These are phyloP conservation scores for Littorina saxatilis DNA, from an alignment of 1,140 invertebrate genomes.

Conservation along the genomic window DNA sequence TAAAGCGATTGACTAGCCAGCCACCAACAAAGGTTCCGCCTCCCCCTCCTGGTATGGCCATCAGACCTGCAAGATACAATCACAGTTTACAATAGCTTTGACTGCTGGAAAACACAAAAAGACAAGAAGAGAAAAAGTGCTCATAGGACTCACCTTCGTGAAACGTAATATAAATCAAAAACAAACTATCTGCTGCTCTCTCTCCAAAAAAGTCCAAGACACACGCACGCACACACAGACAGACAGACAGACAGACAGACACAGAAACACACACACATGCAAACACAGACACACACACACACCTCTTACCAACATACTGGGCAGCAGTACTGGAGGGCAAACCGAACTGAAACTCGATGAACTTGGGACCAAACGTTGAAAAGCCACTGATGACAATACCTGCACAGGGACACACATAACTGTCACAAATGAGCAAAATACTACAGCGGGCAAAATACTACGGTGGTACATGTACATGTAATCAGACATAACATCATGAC, in stretches of 20 bases:
- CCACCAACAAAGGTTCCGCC: conserved; percentile 89
- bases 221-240: conserved; percentile 12
- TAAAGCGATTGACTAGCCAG: conserved; percentile 85
- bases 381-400: conserved; percentile 85
- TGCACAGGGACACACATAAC: conserved; percentile 44
- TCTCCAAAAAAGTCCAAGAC: too few species aligned
- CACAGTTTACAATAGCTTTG: too few species aligned
- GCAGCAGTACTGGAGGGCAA: conserved; percentile 85
- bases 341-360: conserved; percentile 89
- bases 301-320: conserved; percentile 83
- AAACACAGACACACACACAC: conserved; percentile 29
- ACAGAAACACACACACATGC: conserved; percentile 4
- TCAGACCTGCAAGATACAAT: conserved; percentile 77
- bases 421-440: background rate
- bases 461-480: too few species aligned
- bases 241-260: conserved; percentile 26
- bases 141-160: too few species aligned
- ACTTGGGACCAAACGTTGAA: conserved; percentile 88
- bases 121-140: background rate
- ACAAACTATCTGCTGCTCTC: too few species aligned
- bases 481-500: too few species aligned
- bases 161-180: too few species aligned
- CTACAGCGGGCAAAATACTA: too few species aligned
- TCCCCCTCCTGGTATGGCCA: conserved; percentile 84
- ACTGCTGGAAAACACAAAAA: background rate